Conservation (phyloP, 1,140 invertebrate species). For the Leptopilina boulardi region DNA sequence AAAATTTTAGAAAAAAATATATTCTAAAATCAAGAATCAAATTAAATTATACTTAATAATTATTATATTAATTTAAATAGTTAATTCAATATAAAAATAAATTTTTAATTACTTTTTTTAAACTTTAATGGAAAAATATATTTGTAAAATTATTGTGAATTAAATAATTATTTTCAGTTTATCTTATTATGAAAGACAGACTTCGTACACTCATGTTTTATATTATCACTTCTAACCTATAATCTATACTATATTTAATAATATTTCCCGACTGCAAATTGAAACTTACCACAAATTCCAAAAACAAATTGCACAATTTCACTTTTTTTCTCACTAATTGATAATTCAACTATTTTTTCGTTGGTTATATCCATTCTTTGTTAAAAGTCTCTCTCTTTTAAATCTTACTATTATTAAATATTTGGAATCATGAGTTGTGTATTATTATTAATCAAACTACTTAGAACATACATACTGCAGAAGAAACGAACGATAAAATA, state of each 20-base stretch:
- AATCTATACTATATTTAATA: not conserved
- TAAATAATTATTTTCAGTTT: not conserved
- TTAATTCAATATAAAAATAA: too few species aligned
- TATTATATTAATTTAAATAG: too few species aligned
- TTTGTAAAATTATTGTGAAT: too few species aligned
- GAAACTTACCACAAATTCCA: constrained; percentile 15
- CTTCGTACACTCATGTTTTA: constrained; percentile 22
- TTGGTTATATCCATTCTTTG: not conserved
- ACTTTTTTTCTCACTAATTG: constrained; percentile 20
- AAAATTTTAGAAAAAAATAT: too few species aligned
- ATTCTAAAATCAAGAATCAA: too few species aligned
- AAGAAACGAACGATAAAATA: not conserved
- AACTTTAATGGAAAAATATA: too few species aligned
- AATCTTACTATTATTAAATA: too few species aligned
- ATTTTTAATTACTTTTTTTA: too few species aligned
- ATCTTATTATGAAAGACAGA: not conserved
- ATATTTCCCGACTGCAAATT: not conserved
- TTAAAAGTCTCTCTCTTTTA: too few species aligned
- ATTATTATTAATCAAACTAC: constrained; percentile 26
- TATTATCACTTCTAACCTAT: constrained; percentile 9
- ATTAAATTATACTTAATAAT: too few species aligned
- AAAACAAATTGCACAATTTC: constrained; percentile 26
- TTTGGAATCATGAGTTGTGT: not conserved
- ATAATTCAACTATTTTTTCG: constrained; percentile 3
- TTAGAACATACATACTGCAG: constrained; percentile 22